Evolutionary conservation across 2,888 invertebrate genomes (phyloP).

Genomic region (Cerceris rybyensis): DNA sequence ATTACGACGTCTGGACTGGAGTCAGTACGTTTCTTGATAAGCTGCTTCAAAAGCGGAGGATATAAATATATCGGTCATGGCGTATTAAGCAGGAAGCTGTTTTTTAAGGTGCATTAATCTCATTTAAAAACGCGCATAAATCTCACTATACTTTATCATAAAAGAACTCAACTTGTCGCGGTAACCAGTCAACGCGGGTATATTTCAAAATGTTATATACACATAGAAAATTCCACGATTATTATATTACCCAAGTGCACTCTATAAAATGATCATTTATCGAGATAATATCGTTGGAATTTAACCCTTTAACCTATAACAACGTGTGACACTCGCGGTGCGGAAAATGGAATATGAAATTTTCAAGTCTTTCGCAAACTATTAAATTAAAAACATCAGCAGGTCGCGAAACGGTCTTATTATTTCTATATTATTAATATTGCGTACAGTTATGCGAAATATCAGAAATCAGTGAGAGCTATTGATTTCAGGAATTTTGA

Average conservation of each 20-base stretch:
- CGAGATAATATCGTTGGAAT: not conserved
- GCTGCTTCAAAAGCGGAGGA: conserved; percentile 56
- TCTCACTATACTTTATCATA: conserved; percentile 34
- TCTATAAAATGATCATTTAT: not conserved
- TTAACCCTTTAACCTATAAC: too few species aligned
- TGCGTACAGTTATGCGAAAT: too few species aligned
- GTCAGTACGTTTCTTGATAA: conserved; percentile 58
- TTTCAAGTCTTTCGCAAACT: too few species aligned
- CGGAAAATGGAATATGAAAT: too few species aligned
- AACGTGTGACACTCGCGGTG: too few species aligned
- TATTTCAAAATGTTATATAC: conserved; percentile 10
- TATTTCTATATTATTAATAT: too few species aligned
- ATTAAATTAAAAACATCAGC: too few species aligned
- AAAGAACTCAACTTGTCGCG: not conserved
- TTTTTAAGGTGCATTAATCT: conserved; percentile 53
- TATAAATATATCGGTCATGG: conserved; percentile 26
- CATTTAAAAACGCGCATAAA: conserved; percentile 57
- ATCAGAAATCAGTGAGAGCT: too few species aligned
- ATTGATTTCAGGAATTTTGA: too few species aligned
- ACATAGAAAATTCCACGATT: not conserved
- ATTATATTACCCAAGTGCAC: conserved; percentile 10
- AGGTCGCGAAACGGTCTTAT: too few species aligned
- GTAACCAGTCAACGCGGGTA: conserved; percentile 9
- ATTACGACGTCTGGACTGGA: conserved; percentile 55
- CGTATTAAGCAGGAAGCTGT: conserved; percentile 50